phyloP scores from a whole-genome alignment of 2,888 invertebrate genomes.

The Oeneis ivallda region DNA sequence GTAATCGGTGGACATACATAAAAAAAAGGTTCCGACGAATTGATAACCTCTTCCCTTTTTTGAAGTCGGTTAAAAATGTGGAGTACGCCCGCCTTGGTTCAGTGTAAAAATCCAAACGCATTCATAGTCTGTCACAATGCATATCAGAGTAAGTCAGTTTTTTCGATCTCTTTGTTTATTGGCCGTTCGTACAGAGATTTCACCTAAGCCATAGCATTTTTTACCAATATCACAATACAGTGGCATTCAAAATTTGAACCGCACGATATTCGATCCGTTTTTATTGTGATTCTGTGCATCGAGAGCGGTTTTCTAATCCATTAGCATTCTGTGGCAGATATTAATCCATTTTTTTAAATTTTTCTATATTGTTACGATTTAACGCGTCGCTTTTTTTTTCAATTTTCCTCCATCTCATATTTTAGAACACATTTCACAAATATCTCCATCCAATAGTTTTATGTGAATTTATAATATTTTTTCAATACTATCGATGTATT shows the following conservation, averaged over 20 bases:
- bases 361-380: slow-evolving; percentile 2
- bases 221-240: slow-evolving; percentile 26
- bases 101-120: slow-evolving; percentile 25
- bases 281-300: slow-evolving; percentile 25
- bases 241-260: slow-evolving; percentile 23
- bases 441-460: neutral
- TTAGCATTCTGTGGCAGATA: slow-evolving; percentile 23
- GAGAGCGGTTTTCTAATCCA: slow-evolving; percentile 29
- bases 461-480: too few relatives aligned
- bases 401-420: neutral
- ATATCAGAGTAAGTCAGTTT: slow-evolving; percentile 53
- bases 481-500: too few relatives aligned
- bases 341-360: slow-evolving; percentile 5
- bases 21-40: too few relatives aligned
- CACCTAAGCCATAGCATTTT: slow-evolving; percentile 22
- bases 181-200: slow-evolving; percentile 32
- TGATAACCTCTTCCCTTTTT: too few relatives aligned
- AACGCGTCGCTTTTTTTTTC: neutral
- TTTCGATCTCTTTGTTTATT: slow-evolving; percentile 51
- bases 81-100: too few relatives aligned
- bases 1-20: too few relatives aligned
- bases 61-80: too few relatives aligned
- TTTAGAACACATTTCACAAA: neutral
- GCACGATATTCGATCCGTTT: slow-evolving; percentile 15
- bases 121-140: slow-evolving; percentile 54